A percentile compares a stretch with the other conserved stretches of the same genome.
Conservation (phyloP, 2,113 vertebrate genomes). For the Muntiacus muntjak region DNA sequence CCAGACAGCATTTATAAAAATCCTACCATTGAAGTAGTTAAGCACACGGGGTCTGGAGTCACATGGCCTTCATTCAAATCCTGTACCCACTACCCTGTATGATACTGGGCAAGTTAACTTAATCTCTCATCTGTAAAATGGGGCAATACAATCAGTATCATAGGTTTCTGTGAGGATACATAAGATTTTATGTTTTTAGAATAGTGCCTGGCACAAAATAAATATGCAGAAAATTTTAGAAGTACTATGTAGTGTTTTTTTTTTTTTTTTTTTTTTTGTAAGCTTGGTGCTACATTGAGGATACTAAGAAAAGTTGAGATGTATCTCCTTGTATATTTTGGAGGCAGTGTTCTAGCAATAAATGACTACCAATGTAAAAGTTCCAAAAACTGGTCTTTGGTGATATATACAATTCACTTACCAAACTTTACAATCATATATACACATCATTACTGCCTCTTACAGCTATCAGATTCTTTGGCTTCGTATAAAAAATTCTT, state of each 20-base stretch:
- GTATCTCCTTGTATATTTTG: neutral
- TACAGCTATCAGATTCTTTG: neutral
- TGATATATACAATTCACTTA: neutral
- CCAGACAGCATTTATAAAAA: neutral
- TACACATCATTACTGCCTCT: neutral
- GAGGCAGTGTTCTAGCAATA: neutral
- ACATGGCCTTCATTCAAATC: neutral
- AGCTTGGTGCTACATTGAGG: neutral
- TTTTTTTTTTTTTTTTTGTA: neutral
- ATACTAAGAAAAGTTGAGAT: neutral
- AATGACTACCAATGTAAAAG: neutral
- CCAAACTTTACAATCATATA: constrained; percentile 22
- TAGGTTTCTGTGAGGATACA: neutral
- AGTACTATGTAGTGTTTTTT: neutral
- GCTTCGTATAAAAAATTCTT: neutral
- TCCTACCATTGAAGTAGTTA: neutral
- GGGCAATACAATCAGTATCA: neutral
- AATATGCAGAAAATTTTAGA: neutral
- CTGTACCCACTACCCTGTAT: neutral
- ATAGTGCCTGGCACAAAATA: neutral
- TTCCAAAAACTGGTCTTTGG: neutral
- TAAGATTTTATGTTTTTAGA: neutral
- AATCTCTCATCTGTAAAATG: neutral
- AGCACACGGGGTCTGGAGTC: neutral
- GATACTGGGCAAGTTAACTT: neutral